Evolutionary conservation across 2,797 vertebrate genomes (phyloP).

Genomic region (Etheostoma perlongum): DNA sequence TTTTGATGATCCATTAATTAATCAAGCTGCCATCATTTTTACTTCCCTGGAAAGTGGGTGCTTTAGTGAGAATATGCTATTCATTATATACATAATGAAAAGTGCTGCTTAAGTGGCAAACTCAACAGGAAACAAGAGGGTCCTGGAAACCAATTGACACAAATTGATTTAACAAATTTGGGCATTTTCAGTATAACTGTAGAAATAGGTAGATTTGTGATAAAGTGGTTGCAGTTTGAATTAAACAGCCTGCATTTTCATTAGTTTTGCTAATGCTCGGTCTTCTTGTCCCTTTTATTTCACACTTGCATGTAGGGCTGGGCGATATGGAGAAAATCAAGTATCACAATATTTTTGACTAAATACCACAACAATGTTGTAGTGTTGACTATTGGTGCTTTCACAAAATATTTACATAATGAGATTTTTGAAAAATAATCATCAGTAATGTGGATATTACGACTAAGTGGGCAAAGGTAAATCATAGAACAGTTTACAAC

Average conservation of each 20-base stretch:
- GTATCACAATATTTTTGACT: too few relatives aligned
- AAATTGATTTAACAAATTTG: neutral
- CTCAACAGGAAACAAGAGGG: neutral
- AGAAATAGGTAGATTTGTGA: neutral
- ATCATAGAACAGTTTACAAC: too few relatives aligned
- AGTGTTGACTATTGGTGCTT: too few relatives aligned
- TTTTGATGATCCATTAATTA: neutral
- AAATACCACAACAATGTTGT: too few relatives aligned
- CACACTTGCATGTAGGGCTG: neutral
- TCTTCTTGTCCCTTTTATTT: conserved; percentile 24
- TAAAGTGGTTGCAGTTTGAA: neutral
- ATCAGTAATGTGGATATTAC: too few relatives aligned
- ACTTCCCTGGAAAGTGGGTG: neutral
- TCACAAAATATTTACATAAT: too few relatives aligned
- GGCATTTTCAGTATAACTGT: neutral
- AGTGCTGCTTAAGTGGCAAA: neutral
- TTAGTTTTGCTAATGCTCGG: neutral
- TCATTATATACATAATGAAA: conserved; percentile 6
- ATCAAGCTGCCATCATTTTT: neutral
- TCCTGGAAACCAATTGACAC: neutral
- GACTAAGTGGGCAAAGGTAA: too few relatives aligned
- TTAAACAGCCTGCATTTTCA: neutral
- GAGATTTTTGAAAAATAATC: too few relatives aligned
- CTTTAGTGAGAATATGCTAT: neutral
- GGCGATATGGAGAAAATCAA: too few relatives aligned